A percentile compares a stretch with the other conserved stretches of the same genome.
phyloP scores from a whole-genome alignment of 2,888 invertebrate species.

The Cylloceria caligata region DNA sequence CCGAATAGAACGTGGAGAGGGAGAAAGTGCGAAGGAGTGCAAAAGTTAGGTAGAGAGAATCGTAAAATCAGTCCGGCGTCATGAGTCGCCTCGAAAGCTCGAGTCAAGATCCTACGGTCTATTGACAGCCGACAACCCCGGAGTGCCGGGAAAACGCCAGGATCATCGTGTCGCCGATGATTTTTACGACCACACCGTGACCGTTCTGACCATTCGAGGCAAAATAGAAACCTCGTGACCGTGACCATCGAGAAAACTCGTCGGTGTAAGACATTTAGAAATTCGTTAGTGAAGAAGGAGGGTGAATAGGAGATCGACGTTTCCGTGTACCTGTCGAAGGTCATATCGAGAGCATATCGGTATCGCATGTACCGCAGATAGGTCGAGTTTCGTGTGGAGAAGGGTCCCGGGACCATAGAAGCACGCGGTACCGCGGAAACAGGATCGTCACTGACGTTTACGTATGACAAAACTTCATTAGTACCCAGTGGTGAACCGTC shows the following conservation, averaged over 20 bases:
- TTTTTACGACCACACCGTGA: slow-evolving; percentile 77
- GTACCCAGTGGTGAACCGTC: no score
- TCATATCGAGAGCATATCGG: slow-evolving; percentile 22
- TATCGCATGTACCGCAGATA: slow-evolving; percentile 50
- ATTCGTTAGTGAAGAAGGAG: slow-evolving; percentile 13
- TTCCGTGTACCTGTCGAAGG: slow-evolving; percentile 1
- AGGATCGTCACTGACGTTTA: slow-evolving; percentile 42
- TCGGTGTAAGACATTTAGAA: slow-evolving; percentile 3
- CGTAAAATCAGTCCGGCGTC: slow-evolving; percentile 70
- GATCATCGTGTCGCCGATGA: slow-evolving; percentile 77
- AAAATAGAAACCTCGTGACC: slow-evolving; percentile 7
- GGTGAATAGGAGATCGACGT: slow-evolving; percentile 6
- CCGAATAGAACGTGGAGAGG: slow-evolving; percentile 21
- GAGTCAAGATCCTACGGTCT: slow-evolving; percentile 77
- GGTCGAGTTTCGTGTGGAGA: slow-evolving; percentile 37
- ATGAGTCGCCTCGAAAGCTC: slow-evolving; percentile 77
- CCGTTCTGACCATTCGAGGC: not conserved
- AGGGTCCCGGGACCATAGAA: slow-evolving; percentile 46
- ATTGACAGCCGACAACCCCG: slow-evolving; percentile 77
- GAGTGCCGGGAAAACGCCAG: slow-evolving; percentile 61
- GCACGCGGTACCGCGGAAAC: slow-evolving; percentile 48
- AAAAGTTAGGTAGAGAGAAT: slow-evolving; percentile 38
- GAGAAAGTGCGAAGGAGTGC: slow-evolving; percentile 45
- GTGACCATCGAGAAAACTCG: not conserved
- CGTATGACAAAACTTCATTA: no score